These are phyloP conservation scores for Drosophila niveifrons DNA, from an alignment of 2,888 invertebrate genomes.

Conservation along the genomic window DNA sequence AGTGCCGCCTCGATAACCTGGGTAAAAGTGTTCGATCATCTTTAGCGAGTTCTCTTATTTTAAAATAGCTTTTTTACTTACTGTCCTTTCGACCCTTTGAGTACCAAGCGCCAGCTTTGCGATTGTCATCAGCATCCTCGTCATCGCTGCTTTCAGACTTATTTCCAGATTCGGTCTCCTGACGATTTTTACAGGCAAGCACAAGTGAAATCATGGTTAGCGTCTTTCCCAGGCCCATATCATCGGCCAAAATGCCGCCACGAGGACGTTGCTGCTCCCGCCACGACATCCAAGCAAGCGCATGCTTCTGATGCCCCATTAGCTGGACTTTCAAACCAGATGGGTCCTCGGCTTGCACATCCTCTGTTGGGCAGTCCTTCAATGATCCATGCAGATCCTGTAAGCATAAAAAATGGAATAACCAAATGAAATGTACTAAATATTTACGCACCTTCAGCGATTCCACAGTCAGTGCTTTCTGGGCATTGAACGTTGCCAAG, in stretches of 20 bases:
- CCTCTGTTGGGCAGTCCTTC: constrained; percentile 88
- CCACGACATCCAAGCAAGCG: constrained; percentile 95
- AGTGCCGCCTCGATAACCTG: constrained; percentile 89
- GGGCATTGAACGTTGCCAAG: constrained; percentile 89
- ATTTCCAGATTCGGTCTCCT: constrained; percentile 55
- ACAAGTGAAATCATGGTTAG: constrained; percentile 93
- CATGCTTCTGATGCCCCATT: constrained; percentile 94
- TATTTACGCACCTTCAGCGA: constrained; percentile 86
- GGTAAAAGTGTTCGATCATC: background rate
- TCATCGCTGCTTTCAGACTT: constrained; percentile 65
- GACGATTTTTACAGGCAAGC: constrained; percentile 86
- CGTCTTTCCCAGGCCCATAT: constrained; percentile 88
- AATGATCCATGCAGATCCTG: constrained; percentile 90
- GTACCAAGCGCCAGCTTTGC: constrained; percentile 67
- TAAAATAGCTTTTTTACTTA: constrained; percentile 53
- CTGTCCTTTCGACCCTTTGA: constrained; percentile 82
- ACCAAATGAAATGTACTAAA: background rate
- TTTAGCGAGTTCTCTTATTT: background rate
- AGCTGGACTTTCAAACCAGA: constrained; percentile 88
- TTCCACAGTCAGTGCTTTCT: constrained; percentile 90
- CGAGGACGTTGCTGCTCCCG: constrained; percentile 93
- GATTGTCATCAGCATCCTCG: constrained; percentile 48
- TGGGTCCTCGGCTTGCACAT: constrained; percentile 88
- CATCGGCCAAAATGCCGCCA: constrained; percentile 94
- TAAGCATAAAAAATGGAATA: constrained; percentile 3